Conservation (phyloP, 2,113 vertebrate genomes). For the Paracanthobrama guichenoti region DNA sequence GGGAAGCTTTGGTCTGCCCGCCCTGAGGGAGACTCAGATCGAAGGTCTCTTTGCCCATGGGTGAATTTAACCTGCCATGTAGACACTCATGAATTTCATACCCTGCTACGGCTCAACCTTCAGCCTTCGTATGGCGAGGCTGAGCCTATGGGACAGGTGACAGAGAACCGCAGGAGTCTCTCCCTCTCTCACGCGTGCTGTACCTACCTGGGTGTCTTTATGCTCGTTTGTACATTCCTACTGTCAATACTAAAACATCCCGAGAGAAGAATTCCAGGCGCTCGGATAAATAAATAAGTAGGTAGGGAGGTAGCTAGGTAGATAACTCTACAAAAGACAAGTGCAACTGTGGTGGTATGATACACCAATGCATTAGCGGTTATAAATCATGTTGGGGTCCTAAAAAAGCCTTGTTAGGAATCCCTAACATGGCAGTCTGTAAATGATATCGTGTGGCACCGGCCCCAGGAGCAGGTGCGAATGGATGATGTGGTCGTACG, state of each 20-base stretch:
- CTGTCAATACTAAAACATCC: conserved; percentile 43
- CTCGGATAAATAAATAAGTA: conserved; percentile 13
- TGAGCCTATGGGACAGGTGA: conserved; percentile 25
- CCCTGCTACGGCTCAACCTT: conserved; percentile 42
- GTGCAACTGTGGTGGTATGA: neutral
- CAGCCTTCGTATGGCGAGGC: conserved; percentile 28
- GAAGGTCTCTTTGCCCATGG: conserved; percentile 58
- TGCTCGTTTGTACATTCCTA: conserved; percentile 34
- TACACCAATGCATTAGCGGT: conserved; percentile 13
- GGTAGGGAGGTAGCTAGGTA: conserved; percentile 9
- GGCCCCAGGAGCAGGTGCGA: conserved; percentile 5
- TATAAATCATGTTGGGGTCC: conserved; percentile 21
- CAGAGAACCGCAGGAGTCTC: conserved; percentile 26
- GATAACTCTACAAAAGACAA: conserved; percentile 18
- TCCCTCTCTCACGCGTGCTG: conserved; percentile 3
- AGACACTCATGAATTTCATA: conserved; percentile 58
- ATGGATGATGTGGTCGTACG: conserved; percentile 20
- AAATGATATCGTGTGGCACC: conserved; percentile 3
- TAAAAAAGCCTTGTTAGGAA: conserved; percentile 14
- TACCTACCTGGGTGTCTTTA: conserved; percentile 1
- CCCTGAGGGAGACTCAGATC: conserved; percentile 57
- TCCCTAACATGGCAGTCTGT: conserved; percentile 27
- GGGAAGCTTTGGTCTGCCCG: conserved; percentile 56
- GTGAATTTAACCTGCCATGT: conserved; percentile 61
- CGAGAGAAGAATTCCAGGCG: conserved; percentile 8